These are phyloP conservation scores for Macaca nemestrina DNA, from an alignment of 2,113 vertebrate genomes.

Conservation along the genomic window DNA sequence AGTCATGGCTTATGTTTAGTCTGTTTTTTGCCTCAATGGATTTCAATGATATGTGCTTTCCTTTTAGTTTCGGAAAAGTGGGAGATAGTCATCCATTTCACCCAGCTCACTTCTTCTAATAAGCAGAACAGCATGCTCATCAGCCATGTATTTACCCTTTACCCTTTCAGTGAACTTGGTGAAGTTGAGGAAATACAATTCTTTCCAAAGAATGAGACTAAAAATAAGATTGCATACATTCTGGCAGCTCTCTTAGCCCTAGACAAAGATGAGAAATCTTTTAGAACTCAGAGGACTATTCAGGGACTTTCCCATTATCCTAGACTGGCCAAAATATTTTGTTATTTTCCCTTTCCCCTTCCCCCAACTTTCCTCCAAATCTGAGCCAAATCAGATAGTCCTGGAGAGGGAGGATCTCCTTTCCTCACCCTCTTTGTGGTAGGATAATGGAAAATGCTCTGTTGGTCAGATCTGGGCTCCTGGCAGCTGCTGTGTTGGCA, in stretches of 20 bases:
- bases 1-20: neutral
- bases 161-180: slow-evolving; percentile 54
- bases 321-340: slow-evolving; percentile 45
- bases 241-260: neutral
- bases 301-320: slow-evolving; percentile 57
- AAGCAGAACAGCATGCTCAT: neutral
- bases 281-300: slow-evolving; percentile 30
- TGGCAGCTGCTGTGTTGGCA: slow-evolving; percentile 77
- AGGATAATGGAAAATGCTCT: slow-evolving; percentile 61
- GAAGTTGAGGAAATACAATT: slow-evolving; percentile 15
- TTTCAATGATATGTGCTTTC: neutral
- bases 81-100: neutral
- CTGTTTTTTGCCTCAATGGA: neutral
- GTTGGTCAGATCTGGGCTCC: slow-evolving; percentile 23
- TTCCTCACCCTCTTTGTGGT: slow-evolving; percentile 18
- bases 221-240: slow-evolving; percentile 50
- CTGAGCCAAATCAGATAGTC: slow-evolving; percentile 68
- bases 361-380: neutral
- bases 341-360: neutral
- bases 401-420: neutral
- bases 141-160: neutral
- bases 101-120: neutral
- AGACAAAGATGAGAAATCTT: slow-evolving; percentile 19
- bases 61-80: neutral
- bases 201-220: slow-evolving; percentile 52